Base-by-base conservation (phyloP, 2,113 vertebrate genomes). In the Channa maculata region DNA sequence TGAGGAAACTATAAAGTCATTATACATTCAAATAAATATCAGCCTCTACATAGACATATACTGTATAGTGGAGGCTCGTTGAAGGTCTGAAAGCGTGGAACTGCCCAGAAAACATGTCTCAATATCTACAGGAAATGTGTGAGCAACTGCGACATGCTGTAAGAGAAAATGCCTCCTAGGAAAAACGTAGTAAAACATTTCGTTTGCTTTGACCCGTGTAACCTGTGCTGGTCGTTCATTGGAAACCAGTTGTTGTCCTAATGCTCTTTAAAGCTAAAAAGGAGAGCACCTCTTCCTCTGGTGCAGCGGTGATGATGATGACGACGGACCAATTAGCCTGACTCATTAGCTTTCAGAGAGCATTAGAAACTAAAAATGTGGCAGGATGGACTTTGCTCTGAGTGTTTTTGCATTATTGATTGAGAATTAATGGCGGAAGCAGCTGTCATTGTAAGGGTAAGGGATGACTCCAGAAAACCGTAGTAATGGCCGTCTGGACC, bases 381-480 rank as follows among this genome's bases (percentile, higher is more conserved):
- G 88, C 87, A 86, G 88, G 85, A 91, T 87, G 85, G 90, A 83
- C 86, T 65, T 15, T 4, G 57, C 77, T 82, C 81, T 88, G 85
- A 84, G 86, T 83, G 83, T 89, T 88, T 90, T 83, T 90, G 85
- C 88, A 88, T 91, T 91, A 92, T 92, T 91, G 90, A 91, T 92
- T 83, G 80, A 80, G 86, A 86, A 92, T 92, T 91, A 92, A 90
- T 92, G 90, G 86, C 86, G 90, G 91, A 92, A 90, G 83, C 85
- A 85, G 88, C 84, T 86, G 88, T 92, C 90, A 85, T 87, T 90
- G 88, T 86, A 76, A 89, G 89, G 79, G 15, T 79, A 88, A 83
- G 72, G 72, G 80, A 85, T 85, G 88, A 70, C 70, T 87, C 67
- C 77, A 86, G 80, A 88, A 90, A 85, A 77, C 87, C 89, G 76